Percentiles rank a stretch among this genome's conserved stretches.
phyloP scores from a whole-genome alignment of 2,888 invertebrate species.

The Amorpha juglandis region DNA sequence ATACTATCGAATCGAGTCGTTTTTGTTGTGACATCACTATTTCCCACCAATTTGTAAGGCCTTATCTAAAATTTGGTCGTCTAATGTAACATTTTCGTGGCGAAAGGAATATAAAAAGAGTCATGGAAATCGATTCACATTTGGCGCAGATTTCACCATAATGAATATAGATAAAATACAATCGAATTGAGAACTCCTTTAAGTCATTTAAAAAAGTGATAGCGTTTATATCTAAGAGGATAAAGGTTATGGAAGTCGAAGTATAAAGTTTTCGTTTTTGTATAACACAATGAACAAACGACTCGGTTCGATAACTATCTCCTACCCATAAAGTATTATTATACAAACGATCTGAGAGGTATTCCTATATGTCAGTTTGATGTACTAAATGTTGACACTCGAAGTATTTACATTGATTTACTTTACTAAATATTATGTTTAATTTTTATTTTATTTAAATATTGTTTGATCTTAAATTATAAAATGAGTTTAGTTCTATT shows the following conservation, averaged over 20 bases:
- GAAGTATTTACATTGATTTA: slow-evolving; percentile 10
- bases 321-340: slow-evolving; percentile 2
- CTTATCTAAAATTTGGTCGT: too few species aligned
- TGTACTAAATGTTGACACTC: slow-evolving; percentile 11
- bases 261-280: too few species aligned
- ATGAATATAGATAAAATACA: too few species aligned
- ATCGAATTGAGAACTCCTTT: too few species aligned
- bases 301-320: background rate
- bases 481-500: background rate
- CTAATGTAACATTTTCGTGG: too few species aligned
- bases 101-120: too few species aligned
- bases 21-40: background rate
- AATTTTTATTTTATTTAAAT: background rate
- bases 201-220: too few species aligned
- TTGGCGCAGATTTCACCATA: too few species aligned
- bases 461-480: background rate
- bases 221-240: too few species aligned
- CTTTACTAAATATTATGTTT: background rate
- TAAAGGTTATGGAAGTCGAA: too few species aligned
- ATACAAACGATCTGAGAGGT: slow-evolving; percentile 13
- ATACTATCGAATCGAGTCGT: background rate
- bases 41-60: too few species aligned
- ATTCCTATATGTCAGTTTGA: slow-evolving; percentile 6
- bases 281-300: background rate
- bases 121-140: too few species aligned